Conservation (phyloP, 1,140 invertebrate species). For the Pararge aegeria region DNA sequence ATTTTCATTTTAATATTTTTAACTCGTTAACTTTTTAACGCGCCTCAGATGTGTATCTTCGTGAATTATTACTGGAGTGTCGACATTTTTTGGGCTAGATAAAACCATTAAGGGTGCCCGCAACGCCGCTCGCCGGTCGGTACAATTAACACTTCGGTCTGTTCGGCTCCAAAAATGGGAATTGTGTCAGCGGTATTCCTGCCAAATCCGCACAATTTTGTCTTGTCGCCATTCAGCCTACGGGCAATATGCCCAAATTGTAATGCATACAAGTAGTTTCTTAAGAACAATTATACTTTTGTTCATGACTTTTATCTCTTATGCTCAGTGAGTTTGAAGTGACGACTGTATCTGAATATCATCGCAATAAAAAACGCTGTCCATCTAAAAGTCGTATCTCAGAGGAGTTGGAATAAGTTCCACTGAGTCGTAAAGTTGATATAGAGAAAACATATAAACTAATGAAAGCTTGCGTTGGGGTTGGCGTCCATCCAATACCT, state of each 20-base stretch:
- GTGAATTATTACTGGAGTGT: conserved; percentile 32
- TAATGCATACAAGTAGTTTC: conserved; percentile 25
- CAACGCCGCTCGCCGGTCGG: conserved; percentile 34
- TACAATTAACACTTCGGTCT: conserved; percentile 53
- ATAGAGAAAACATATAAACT: conserved; percentile 41
- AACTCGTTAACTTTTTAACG: conserved; percentile 35
- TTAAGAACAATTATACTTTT: conserved; percentile 4
- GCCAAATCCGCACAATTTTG: conserved; percentile 38
- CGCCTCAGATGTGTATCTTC: conserved; percentile 32
- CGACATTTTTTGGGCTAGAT: conserved; percentile 39
- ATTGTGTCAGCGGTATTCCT: conserved; percentile 43
- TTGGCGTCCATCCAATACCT: conserved; percentile 52
- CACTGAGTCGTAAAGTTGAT: conserved; percentile 53
- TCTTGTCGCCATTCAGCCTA: conserved; percentile 29
- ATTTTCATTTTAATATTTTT: conserved; percentile 24
- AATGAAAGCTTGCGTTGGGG: conserved; percentile 32
- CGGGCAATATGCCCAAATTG: conserved; percentile 39
- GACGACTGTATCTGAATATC: conserved; percentile 30
- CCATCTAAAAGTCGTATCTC: conserved; percentile 44
- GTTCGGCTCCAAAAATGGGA: conserved; percentile 34
- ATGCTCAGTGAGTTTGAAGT: background rate
- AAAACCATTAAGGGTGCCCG: conserved; percentile 39
- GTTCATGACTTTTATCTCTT: background rate
- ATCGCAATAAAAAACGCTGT: conserved; percentile 41
- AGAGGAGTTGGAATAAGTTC: conserved; percentile 49